Evolutionary conservation across 2,797 vertebrate genomes (phyloP), one percentile per base, ranked within the genome.

Genomic region (Takifugu ocellatus): DNA sequence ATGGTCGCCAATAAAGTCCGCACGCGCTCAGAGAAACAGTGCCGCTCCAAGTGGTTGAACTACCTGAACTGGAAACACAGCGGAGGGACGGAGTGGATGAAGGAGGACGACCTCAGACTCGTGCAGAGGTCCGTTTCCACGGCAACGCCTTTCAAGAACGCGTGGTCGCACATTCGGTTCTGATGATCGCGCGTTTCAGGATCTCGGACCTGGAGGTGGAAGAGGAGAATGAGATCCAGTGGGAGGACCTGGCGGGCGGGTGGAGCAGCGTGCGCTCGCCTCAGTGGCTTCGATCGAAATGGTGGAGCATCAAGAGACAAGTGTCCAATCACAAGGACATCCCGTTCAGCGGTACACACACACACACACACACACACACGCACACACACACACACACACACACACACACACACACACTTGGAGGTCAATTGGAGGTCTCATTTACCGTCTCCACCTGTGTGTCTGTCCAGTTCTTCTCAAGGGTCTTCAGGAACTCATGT

Each of bases 1-100:
- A 92, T 92, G 0, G 97, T 99, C 48, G 97, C 97, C 1, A 94
- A 98, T 43, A 89, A 92, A 59, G 96, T 99, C 0, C 92, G 95
- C 67, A 96, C 95, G 0, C 94, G 97, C 75, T 99, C 97, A 0
- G 97, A 99, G 89, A 99, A 99, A 72, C 97, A 99, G 54, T 99
- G 97, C 59, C 95, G 97, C 51, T 99, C 97, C 0, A 99, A 99
- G 50, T 99, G 97, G 97, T 90, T 99, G 60, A 99, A 99, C 86
- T 99, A 99, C 89, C 92, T 99, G 68, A 99, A 99, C 92, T 99
- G 97, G 97, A 99, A 99, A 72, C 97, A 99, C 77, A 99, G 96
- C 21, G 97, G 97, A 17, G 97, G 97, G 24, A 98, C 96, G 0
- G 96, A 99, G 66, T 99, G 96, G 97, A 98, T 93, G 70, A 99